phyloP scores from a whole-genome alignment of 2,888 invertebrate species.

The Patella caerulea region DNA sequence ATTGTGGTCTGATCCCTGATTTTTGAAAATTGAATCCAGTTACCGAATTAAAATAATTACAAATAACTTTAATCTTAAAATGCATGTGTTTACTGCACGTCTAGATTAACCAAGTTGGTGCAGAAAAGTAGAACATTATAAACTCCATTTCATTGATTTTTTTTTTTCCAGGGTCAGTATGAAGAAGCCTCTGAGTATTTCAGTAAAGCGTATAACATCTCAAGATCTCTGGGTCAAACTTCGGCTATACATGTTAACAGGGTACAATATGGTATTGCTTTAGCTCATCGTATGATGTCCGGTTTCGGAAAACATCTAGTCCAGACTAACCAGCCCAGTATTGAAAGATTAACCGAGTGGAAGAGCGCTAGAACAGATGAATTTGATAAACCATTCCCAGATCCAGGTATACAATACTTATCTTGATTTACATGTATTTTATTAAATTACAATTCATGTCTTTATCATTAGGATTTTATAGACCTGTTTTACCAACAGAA shows the following conservation, averaged over 20 bases:
- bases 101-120: too few relatives aligned
- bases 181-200: slow-evolving; percentile 69
- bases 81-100: too few relatives aligned
- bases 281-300: slow-evolving; percentile 66
- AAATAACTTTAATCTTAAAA: too few relatives aligned
- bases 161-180: slow-evolving; percentile 64
- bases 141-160: background rate
- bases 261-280: slow-evolving; percentile 68
- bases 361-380: slow-evolving; percentile 62
- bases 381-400: slow-evolving; percentile 53
- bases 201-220: slow-evolving; percentile 70
- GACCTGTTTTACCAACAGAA: too few relatives aligned
- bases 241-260: slow-evolving; percentile 64
- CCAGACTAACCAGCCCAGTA: slow-evolving; percentile 45
- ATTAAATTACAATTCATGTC: too few relatives aligned
- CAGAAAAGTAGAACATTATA: background rate
- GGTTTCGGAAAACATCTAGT: slow-evolving; percentile 55
- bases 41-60: too few relatives aligned
- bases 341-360: slow-evolving; percentile 66
- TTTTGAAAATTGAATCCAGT: too few relatives aligned
- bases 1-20: too few relatives aligned
- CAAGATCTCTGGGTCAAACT: slow-evolving; percentile 63
- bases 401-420: slow-evolving; percentile 36
- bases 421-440: too few relatives aligned
- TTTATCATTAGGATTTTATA: too few relatives aligned